Conservation (phyloP, 2,113 vertebrate species). For the Hystrix brachyura region DNA sequence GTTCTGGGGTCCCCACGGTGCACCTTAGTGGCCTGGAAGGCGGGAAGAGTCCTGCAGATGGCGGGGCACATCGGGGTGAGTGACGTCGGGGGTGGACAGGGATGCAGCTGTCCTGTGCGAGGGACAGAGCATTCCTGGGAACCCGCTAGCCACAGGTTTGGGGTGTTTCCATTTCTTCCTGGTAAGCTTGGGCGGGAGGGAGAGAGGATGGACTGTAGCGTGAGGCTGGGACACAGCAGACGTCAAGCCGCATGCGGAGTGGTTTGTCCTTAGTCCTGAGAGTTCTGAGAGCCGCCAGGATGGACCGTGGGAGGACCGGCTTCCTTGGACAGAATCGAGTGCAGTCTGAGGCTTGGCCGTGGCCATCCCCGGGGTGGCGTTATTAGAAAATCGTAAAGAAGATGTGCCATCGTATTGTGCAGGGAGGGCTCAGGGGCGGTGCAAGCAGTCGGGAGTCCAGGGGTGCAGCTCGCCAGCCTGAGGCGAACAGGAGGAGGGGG, state of each 20-base stretch:
- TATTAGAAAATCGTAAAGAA: not conserved
- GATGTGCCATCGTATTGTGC: not conserved
- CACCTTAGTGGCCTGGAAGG: not conserved
- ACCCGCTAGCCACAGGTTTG: too few species aligned
- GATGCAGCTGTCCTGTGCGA: too few species aligned
- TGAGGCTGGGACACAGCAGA: not conserved
- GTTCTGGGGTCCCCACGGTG: accelerated
- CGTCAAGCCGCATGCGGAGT: not conserved
- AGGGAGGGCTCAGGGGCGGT: not conserved
- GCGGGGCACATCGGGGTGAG: too few species aligned
- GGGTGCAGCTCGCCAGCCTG: accelerated
- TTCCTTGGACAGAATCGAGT: not conserved
- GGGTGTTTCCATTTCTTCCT: not conserved
- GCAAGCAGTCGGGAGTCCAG: not conserved
- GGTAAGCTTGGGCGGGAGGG: not conserved
- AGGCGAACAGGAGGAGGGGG: not conserved
- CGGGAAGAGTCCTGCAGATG: not conserved
- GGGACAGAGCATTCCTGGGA: not conserved
- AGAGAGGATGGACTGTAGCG: not conserved
- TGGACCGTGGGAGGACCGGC: not conserved
- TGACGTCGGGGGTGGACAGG: not conserved
- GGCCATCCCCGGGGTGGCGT: too few species aligned
- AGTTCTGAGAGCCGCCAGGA: not conserved
- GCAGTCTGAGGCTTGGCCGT: not conserved
- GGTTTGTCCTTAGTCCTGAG: not conserved